Base-by-base conservation (phyloP, 2,797 vertebrate genomes). In the Cheirogaleus major region DNA sequence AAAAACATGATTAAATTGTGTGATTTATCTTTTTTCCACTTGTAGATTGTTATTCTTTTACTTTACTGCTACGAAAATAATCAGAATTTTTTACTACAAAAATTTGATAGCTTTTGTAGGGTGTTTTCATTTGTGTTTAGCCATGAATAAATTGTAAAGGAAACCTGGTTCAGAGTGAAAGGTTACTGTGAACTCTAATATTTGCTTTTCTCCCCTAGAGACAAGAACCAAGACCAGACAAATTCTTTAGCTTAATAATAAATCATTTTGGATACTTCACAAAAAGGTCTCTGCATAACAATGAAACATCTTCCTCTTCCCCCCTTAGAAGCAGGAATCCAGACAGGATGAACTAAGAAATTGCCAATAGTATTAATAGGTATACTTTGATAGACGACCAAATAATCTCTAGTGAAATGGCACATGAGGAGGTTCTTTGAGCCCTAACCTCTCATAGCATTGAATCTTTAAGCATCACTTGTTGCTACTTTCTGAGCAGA, bases 361-460 rank as follows among this genome's bases (percentile, higher is more conserved):
- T 9, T 63, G 8, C 0, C 61, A 84, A 25, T 4, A 79, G 17
- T 61, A 59, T 59, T 59, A 59, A 12, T 59, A 45, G 67, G 7
- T 3, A 27, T 20, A 69, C 3, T 13, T 43, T 81, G 25, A 57
- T 3, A 75, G 38, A 35, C n/a, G 30, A 55, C 15, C 15, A 14
- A 61, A 63, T 35, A 30, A 17, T 88, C 20, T 50, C 4, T 8
- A 35, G 4, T 55, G 15, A 65, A 67, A 59, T 6, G 9, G 22
- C 4, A 2, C 4, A 35, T 2, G 17, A 87, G 17, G 11, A 38
- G 7, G 17, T 52, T 22, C 23, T 45, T 18, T 6, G 63, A 67
- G 35, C 12, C 0, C 13, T 22, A 15, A 45, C 5, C 2, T 43
- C n/a, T 43, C n/a, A 4, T 5, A 2, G 25, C 27, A 18, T 0